phyloP scores from a whole-genome alignment of 2,113 vertebrate species.

The Deroptyus accipitrinus region DNA sequence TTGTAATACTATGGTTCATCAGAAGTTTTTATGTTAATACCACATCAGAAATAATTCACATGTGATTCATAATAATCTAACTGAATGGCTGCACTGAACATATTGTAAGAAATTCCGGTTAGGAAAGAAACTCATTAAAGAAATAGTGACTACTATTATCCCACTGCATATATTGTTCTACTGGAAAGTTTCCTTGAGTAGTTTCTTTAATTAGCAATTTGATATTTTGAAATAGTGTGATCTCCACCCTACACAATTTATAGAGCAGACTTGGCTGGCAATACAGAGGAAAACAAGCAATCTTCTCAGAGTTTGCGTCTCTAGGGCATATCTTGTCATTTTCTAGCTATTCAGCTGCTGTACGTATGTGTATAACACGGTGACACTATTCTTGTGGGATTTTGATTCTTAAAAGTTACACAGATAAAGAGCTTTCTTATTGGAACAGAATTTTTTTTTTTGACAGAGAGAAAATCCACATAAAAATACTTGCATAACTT shows the following conservation, averaged over 20 bases:
- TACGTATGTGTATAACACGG: not conserved
- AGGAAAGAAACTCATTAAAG: constrained; percentile 62
- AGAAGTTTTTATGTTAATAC: constrained; percentile 60
- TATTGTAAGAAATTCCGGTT: constrained; percentile 38
- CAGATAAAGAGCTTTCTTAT: constrained; percentile 22
- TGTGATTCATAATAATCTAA: constrained; percentile 67
- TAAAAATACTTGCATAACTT: constrained; percentile 54
- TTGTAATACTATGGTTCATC: constrained; percentile 45
- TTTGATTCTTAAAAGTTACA: constrained; percentile 40
- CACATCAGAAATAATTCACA: constrained; percentile 59
- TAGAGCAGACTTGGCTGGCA: constrained; percentile 47
- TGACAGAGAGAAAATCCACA: not conserved
- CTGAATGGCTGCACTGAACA: constrained; percentile 49
- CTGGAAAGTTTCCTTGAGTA: constrained; percentile 56
- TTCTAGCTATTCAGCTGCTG: not conserved
- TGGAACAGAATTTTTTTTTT: not conserved
- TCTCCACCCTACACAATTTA: constrained; percentile 38
- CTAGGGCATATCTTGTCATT: constrained; percentile 56
- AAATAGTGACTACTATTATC: constrained; percentile 65
- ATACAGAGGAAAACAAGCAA: constrained; percentile 49
- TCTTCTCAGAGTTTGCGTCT: constrained; percentile 50
- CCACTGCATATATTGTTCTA: constrained; percentile 63
- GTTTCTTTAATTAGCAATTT: constrained; percentile 65
- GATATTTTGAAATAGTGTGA: constrained; percentile 56
- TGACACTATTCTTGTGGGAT: constrained; percentile 40